Evolutionary conservation across 1,140 invertebrate genomes (phyloP), one percentile per base, ranked within the genome.

Genomic region (Scaptomyza montana): DNA sequence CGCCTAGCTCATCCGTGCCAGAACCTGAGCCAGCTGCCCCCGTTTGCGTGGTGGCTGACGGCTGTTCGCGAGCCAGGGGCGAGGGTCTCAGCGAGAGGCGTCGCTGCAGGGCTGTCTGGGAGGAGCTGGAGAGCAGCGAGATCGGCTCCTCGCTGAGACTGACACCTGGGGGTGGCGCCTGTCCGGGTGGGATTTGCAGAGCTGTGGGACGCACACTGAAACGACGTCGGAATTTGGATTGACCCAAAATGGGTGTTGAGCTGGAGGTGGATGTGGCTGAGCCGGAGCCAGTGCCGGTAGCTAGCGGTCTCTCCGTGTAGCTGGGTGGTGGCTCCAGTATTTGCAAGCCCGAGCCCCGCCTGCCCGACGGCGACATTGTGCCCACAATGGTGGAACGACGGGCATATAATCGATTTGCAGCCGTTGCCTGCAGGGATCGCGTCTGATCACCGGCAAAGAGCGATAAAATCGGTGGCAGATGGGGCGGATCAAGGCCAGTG

Each of bases 401-500:
- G 0, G 90, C 77, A 8, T 90, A 91, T 9, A 91, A 45, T 5
- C 90, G 84, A 78, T 90, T 92, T 19, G 86, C 80, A 0, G 90
- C 86, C 0, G 78, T 78, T 6, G 77, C 65, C 46, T 84, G 80
- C 54, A 90, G 49, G 0, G 71, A 46, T 16, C 76, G 73, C 16
- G 81, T 86, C 21, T 85, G 75, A 25, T 92, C 85, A 3, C 77
- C 78, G 3, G 80, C 80, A 53, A 92, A 90, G 5, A 92, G 72
- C 0, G 89, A 91, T 0, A 92, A 60, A 1, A 92, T 77, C 1
- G 86, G 75, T 30, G 91, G 89, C 57, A 92, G 49, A 9, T 78
- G 64, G 0, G 86, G 79, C 39, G 93, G 93, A 2, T 93, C 92
- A n/a, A 93, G 77, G 8, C 91, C 92, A 3, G 93, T 93, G 1